These are phyloP conservation scores for Lydus trimaculatus DNA, from an alignment of 2,888 invertebrate species.

Conservation along the genomic window DNA sequence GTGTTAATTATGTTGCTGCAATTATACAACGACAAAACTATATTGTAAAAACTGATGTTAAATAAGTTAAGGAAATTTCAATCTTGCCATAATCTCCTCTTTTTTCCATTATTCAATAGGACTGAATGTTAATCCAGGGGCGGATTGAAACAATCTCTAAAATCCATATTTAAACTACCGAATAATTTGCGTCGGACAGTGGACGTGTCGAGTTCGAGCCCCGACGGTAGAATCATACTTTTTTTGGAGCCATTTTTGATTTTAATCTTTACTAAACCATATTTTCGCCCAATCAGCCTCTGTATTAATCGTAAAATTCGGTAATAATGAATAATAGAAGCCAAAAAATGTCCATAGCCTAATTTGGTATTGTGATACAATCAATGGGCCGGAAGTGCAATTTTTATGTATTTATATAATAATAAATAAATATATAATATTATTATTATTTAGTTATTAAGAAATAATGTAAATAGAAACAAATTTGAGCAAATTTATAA, in stretches of 20 bases:
- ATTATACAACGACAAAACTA: constrained; percentile 48
- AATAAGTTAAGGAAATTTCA: background rate
- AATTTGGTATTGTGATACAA: constrained; percentile 50
- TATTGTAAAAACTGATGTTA: constrained; percentile 23
- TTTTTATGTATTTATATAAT: constrained; percentile 32
- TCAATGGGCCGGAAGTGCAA: constrained; percentile 59
- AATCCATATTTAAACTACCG: no score
- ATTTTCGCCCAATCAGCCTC: no score
- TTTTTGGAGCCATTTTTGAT: no score
- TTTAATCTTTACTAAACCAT: no score
- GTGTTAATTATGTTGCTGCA: constrained; percentile 60
- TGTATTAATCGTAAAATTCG: background rate
- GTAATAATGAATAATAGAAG: background rate
- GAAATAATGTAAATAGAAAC: constrained; percentile 12
- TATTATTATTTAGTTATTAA: constrained; percentile 31
- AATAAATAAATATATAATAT: constrained; percentile 34
- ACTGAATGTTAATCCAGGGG: background rate
- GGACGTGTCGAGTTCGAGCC: no score
- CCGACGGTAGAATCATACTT: no score
- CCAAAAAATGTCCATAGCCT: background rate
- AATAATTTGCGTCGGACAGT: no score
- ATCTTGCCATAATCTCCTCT: constrained; percentile 5
- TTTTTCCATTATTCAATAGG: background rate
- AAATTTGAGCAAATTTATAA: background rate
- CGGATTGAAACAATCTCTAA: background rate